These are phyloP conservation scores for Podargus strigoides DNA, from an alignment of 2,797 vertebrate species.

Conservation along the genomic window DNA sequence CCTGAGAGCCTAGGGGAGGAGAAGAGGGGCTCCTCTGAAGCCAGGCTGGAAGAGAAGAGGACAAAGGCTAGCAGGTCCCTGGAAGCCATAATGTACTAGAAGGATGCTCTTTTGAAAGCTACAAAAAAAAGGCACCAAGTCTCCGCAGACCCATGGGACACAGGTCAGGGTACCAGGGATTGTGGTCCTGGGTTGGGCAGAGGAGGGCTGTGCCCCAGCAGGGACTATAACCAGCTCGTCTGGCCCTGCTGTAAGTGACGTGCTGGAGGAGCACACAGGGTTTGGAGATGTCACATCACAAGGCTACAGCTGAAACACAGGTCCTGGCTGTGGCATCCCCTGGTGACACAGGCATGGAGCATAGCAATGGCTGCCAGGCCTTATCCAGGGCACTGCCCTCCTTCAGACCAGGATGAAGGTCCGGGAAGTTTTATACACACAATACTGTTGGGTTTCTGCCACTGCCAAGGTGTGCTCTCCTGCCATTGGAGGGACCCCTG, in stretches of 20 bases:
- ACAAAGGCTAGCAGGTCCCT: not conserved
- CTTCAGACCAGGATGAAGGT: not conserved
- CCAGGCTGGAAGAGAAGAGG: not conserved
- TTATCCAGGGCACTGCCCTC: not conserved
- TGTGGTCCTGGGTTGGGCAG: not conserved
- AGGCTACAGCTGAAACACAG: not conserved
- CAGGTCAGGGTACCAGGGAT: too few relatives aligned
- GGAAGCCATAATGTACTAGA: not conserved
- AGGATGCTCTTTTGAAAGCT: not conserved
- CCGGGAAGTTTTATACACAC: not conserved
- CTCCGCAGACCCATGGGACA: too few relatives aligned
- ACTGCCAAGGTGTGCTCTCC: not conserved
- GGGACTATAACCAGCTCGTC: fast-evolving
- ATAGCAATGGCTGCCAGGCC: not conserved
- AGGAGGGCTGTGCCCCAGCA: not conserved
- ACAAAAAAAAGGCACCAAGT: not conserved
- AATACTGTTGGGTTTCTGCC: not conserved
- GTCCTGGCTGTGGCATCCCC: not conserved
- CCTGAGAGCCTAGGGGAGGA: fast-evolving
- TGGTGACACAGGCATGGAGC: not conserved
- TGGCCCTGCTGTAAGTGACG: not conserved
- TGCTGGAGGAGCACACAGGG: not conserved
- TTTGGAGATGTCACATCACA: not conserved
- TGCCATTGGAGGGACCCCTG: not conserved
- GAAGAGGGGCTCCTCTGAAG: not conserved